Evolutionary conservation across 2,888 invertebrate genomes (phyloP).

Genomic region (Caenorhabditis macrosperma): DNA sequence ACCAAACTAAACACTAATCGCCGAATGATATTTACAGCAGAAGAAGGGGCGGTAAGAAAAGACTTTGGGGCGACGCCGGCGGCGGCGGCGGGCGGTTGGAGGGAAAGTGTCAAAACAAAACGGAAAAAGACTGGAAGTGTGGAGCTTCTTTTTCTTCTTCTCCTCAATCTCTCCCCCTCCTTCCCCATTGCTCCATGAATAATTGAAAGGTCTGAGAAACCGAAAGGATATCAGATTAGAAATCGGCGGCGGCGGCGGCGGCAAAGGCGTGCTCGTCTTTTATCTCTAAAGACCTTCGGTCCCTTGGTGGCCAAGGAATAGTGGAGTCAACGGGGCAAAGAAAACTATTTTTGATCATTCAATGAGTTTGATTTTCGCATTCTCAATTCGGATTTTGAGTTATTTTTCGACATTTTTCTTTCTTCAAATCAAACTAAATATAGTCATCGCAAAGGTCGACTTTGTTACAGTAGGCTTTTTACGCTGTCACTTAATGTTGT

Average conservation of each 20-base stretch:
- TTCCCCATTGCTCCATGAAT: constrained; percentile 30
- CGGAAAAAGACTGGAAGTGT: not conserved
- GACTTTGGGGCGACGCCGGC: not conserved
- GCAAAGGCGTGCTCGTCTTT: constrained; percentile 7
- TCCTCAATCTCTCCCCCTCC: not conserved
- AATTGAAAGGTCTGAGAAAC: constrained; percentile 45
- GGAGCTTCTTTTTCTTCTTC: constrained; percentile 2
- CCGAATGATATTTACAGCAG: constrained; percentile 3
- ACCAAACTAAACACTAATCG: constrained; percentile 54
- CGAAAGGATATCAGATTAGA: constrained; percentile 52
- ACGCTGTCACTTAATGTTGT: no score
- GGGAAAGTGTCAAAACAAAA: constrained; percentile 6
- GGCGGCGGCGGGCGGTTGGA: constrained; percentile 14
- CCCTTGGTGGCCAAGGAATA: no score
- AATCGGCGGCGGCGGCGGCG: constrained; percentile 7
- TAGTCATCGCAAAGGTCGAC: no score
- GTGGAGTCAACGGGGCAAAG: no score
- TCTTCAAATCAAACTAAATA: no score
- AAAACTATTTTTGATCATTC: no score
- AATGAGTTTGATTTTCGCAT: no score
- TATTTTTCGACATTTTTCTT: no score
- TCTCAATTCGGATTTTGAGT: no score
- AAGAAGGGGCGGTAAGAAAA: not conserved
- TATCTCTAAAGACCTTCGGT: constrained; percentile 36
- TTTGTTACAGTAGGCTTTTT: no score